Base-by-base conservation (phyloP, 2,888 invertebrate species). In the Drosophila mayaguana region DNA sequence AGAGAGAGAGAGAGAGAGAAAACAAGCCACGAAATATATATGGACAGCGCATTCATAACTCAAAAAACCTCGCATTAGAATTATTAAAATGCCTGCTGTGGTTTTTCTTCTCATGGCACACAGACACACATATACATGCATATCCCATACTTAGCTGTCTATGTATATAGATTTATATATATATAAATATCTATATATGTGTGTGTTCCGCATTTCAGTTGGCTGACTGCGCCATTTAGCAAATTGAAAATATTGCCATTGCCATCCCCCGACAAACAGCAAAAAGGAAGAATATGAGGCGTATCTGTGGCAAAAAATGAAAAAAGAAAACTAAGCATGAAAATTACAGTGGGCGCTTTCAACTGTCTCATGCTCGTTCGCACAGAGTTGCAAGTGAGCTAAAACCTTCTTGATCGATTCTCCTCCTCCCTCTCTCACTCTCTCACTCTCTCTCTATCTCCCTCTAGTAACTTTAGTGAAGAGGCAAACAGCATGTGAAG, bases 41-140 rank as follows among this genome's bases (percentile, higher is more conserved):
- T 25, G 38, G 20, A 12, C n/a, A 45, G 40, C 53, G 18, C 73
- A 63, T 72, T 63, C 76, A 79, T 72, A 81, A 75, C 87, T 81
- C 73, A 81, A 81, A 72, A 73, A 77, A 79, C 74, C 74, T 76
- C 81, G 75, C 89, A 85, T 85, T 85, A 86, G 84, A 88, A 88
- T 77, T 85, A 85, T 85, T 85, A 88, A 86, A 85, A 88, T 75
- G 88, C 71, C 72, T 82, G 85, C 85, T 88, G 83, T 88, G 88
- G 88, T 88, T 88, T 50, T 32, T 50, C 84, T 72, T 78, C 74
- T 61, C 72, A 72, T 71, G 66, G 42, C 67, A 75, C 54, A 75
- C 63, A 75, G 63, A 53, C 57, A 67, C 64, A 46, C 42, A 53
- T 67, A 67, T 43, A 75, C 60, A 70, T 68, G 40, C 53, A 62